phyloP scores from a whole-genome alignment of 2,888 invertebrate species.

The Lamellibrachia columna region DNA sequence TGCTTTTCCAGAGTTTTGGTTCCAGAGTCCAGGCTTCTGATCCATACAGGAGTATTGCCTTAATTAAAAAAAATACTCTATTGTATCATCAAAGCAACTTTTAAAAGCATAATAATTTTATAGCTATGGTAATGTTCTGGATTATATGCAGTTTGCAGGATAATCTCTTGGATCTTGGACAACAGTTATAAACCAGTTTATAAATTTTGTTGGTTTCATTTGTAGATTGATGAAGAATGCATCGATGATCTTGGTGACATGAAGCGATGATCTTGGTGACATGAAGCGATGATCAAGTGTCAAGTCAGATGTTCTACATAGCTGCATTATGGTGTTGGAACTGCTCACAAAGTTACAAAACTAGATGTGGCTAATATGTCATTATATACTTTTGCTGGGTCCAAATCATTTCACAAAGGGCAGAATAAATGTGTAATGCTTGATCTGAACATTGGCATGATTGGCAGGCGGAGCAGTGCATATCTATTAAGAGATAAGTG shows the following conservation, averaged over 20 bases:
- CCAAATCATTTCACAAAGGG: neutral
- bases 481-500: neutral
- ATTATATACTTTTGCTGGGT: neutral
- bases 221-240: constrained; percentile 45
- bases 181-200: neutral
- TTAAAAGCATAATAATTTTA: too few species aligned
- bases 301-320: neutral
- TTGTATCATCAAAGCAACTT: too few species aligned
- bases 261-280: constrained; percentile 43
- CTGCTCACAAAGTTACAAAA: neutral
- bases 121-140: neutral
- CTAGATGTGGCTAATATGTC: neutral
- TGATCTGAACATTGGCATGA: neutral
- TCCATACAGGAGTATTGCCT: too few species aligned
- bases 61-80: too few species aligned
- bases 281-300: constrained; percentile 35
- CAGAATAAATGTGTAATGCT: neutral
- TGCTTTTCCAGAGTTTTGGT: too few species aligned
- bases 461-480: neutral
- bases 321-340: neutral
- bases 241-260: constrained; percentile 44
- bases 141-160: neutral
- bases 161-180: neutral
- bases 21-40: too few species aligned
- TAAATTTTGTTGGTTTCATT: constrained; percentile 22